Base-by-base conservation (phyloP, 2,888 invertebrate genomes). In the Cheilosia soror region DNA sequence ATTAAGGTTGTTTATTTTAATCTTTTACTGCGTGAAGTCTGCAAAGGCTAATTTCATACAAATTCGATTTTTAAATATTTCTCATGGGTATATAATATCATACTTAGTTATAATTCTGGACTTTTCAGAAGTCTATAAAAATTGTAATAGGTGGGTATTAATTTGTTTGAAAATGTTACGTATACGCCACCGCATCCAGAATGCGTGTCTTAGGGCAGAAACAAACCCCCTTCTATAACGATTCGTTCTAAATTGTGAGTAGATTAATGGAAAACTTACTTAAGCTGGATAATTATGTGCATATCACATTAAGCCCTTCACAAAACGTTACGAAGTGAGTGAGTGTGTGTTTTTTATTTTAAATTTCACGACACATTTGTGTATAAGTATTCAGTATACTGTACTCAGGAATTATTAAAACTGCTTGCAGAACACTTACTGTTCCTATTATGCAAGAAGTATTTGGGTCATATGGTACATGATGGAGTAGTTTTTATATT, bases 141-240 rank as follows among this genome's bases (percentile, higher is more conserved):
- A 9, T 33, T 3, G 15, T 4, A 44, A 6, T 15, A n/a, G 6
- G 11, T 11, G 6, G n/a, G 5, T 0, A 2, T 2, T 20, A 47
- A 7, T 20, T 47, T 15, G 6, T 9, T 7, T 15, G 15, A 47
- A 20, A 73, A 55, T 55, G 63, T 55, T 55, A 63, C 53, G 73
- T 65, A 73, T 73, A 65, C 63, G 73, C n/a, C 73, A 55, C 63
- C 53, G 4, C 20, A 40, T 49, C 33, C 11, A 11, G 47, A 55
- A 44, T 71, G 60, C 40, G 37, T 71, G 13, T 27, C 1, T 25
- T 13, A 5, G 6, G 29, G 9, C 15, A 27, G 7, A 29, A 20
- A 20, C 15, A 42, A 57, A 37, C 5, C 25, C 4, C 44, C 25
- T 37, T 37, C 25, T 15, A 71, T 7, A 47, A 27, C 11, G 2